Base-by-base conservation (phyloP, 2,888 invertebrate species). In the Sepioteuthis lessoniana region DNA sequence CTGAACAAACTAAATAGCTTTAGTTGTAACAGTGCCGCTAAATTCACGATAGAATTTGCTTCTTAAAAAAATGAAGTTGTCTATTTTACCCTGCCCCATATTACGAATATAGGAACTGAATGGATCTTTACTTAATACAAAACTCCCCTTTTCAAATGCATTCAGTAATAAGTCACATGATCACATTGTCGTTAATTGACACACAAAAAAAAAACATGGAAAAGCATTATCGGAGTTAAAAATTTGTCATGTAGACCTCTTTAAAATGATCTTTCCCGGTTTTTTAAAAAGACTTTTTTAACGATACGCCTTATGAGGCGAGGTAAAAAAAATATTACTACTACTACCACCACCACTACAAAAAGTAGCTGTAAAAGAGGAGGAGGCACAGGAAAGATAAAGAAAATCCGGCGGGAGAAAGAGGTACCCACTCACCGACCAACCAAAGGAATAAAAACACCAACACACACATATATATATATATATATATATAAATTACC, bases 1-100 rank as follows among this genome's bases (percentile, higher is more conserved):
- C 92, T 92, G 35, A 92, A 92, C 42, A 92, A 92, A 47, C 92
- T 47, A 92, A 92, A 92, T 92, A 92, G 42, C 47, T 76, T 76
- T 16, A 76, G 76, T 76, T 76, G 76, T 19, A 76, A 76, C n/a
- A 76, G n/a, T n/a, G n/a, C 42, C 42, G 42, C 42, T 42, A 19
- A 50, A 50, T 0, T n/a, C 76, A n/a, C 76, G 16, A n/a, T 76
- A 76, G 76, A n/a, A 35, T n/a, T 35, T 5, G n/a, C n/a, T 35
- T 76, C 1, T 76, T 16, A 76, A n/a, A 35, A 35, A 76, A 35
- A 76, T 4, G n/a, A 25, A 76, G 16, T 76, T 76, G 76, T 76
- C n/a, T 76, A 76, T 76, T 76, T 76, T 16, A n/a, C 76, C 76
- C 76, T 4, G 13, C n/a, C 35, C 10, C 76, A n/a, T 76, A 76